Conservation (phyloP, 2,888 invertebrate genomes). For the Drosophila emarginata region DNA sequence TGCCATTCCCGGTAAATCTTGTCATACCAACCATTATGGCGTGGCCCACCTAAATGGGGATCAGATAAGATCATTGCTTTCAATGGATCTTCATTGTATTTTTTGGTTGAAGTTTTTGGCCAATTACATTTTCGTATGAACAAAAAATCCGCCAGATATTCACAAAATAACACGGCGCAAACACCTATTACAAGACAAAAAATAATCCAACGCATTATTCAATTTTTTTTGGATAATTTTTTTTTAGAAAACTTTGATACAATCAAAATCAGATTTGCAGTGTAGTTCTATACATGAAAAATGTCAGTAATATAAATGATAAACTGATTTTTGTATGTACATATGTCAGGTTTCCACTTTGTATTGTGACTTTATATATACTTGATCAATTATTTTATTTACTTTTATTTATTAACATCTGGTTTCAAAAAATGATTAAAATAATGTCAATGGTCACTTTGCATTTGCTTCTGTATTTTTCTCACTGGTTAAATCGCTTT, state of each 20-base stretch:
- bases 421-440: too few species aligned
- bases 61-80: slow-evolving; percentile 94
- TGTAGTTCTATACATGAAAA: background rate
- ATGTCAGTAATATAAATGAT: background rate
- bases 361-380: too few species aligned
- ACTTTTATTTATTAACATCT: too few species aligned
- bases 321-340: too few species aligned
- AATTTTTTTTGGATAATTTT: background rate
- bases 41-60: slow-evolving; percentile 93
- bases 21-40: slow-evolving; percentile 97
- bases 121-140: slow-evolving; percentile 64
- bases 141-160: slow-evolving; percentile 72
- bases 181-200: slow-evolving; percentile 58
- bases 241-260: too few species aligned
- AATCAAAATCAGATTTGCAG: background rate
- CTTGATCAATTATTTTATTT: too few species aligned
- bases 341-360: too few species aligned
- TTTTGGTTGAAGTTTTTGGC: slow-evolving; percentile 65
- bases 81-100: slow-evolving; percentile 60
- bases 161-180: slow-evolving; percentile 70
- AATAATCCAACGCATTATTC: slow-evolving; percentile 56
- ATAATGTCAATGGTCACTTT: too few species aligned
- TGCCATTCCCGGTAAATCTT: slow-evolving; percentile 95
- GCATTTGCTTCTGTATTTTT: too few species aligned
- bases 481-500: too few species aligned